Evolutionary conservation across 1,140 invertebrate genomes (phyloP), one percentile per base, ranked within the genome.

Genomic region (Anoplolepis gracilipes): DNA sequence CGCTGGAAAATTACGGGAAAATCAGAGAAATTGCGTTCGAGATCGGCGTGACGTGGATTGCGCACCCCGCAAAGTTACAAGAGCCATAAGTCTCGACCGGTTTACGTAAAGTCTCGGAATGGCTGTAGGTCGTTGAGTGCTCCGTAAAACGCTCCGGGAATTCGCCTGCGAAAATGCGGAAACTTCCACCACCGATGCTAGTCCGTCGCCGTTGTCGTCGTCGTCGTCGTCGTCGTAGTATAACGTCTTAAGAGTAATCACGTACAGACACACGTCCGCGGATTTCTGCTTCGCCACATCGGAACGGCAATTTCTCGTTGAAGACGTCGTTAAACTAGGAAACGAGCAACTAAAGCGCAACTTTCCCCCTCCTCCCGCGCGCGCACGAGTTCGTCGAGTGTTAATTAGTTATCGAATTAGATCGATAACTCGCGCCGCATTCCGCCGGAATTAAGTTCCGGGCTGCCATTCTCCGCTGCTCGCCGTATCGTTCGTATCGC

Each of bases 391-490:
- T 39, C 25, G 19, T 33, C 65, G 67, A 19, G 67, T 53, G 67
- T 82, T 82, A 82, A 82, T 82, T 82, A 82, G 53, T 73, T 82
- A 73, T 73, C 78, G 70, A 82, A 82, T 82, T 82, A 82, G 55
- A 82, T 82, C 78, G 67, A 82, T 82, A 82, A 73, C 36, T 81
- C 65, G 49, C 78, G 46, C 25, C 53, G 55, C 55, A 82, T 82
- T 73, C 53, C 78, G 36, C 19, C 36, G 53, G 53, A 73, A 82
- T 82, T 82, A 59, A 82, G 78, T 82, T 73, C 78, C 78, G 67
- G 53, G 16, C 46, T 55, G 42, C 13, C 30, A 61, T 82, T 79
- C 61, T 25, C 5, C 36, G 57, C 33, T 22, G 22, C n/a, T 61
- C 13, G 67, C 77, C 11, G n/a, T n/a, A 55, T 8, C 42, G 22